Evolutionary conservation across 2,113 vertebrate genomes (phyloP), one percentile per base, ranked within the genome.

Genomic region (Aegithalos caudatus): DNA sequence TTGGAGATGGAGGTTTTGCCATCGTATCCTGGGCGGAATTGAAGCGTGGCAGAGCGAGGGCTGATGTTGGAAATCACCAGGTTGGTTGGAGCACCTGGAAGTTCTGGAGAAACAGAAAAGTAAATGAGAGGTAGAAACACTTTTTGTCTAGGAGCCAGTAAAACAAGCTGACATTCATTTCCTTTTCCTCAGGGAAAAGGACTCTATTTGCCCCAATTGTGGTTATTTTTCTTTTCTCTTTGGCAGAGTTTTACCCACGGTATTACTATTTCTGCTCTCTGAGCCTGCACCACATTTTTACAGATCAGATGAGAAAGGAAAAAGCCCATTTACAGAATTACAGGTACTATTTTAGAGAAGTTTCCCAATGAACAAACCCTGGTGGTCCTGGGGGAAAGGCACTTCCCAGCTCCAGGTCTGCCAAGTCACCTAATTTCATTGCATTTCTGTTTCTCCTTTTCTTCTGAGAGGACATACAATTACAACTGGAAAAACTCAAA

Each of bases 1-100:
- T 97, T 98, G 61, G 97, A 99, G 97, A 99, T 98, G 73, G 98
- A 96, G 0, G 99, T 99, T 97, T 99, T 99, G n/a, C 99, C 99
- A 0, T 99, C 98, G 2, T 98, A 97, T 4, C 99, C 99, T 0
- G 98, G 98, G 9, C 98, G 98, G 98, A 99, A 99, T 37, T 98
- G 98, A 7, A 99, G 98, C 0, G 98, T 99, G 84, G 98, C 99
- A 1, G 99, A 98, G 47, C 98, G 99, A 61, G 99, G 99, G 95
- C 99, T 99, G 94, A 99, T 99, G 97, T 99, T 99, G 95, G 99
- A 99, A 74, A 99, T 99, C 94, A 99, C 98, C 56, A 99, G 97
- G 89, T 99, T 99, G 70, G 98, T 98, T 1, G 99, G 99, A 38
- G 98, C 98, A 9, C 99, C 99, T 12, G 99, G 99, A 86, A 99